These are phyloP conservation scores for Mamestra configurata DNA, from an alignment of 1,140 invertebrate genomes.

Conservation along the genomic window DNA sequence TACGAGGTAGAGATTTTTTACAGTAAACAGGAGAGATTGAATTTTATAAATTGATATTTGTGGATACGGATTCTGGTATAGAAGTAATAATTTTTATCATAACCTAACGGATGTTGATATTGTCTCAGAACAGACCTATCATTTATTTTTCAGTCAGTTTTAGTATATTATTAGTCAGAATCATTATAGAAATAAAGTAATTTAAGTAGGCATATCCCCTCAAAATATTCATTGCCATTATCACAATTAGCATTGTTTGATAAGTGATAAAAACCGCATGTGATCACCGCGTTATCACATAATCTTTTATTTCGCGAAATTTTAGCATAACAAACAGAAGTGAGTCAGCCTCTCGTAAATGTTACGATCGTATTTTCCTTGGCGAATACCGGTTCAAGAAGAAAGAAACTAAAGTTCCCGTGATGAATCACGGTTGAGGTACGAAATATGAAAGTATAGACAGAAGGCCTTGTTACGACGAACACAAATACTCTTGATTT, in stretches of 20 bases:
- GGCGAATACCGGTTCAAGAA: slow-evolving; percentile 31
- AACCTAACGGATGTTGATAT: neutral
- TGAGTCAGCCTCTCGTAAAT: slow-evolving; percentile 3
- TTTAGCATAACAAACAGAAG: neutral
- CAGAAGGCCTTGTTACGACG: neutral
- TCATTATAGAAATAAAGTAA: neutral
- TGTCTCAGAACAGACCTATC: neutral
- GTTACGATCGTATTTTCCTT: slow-evolving; percentile 25
- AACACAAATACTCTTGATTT: too few species aligned
- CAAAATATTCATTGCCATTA: neutral
- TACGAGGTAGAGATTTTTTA: neutral
- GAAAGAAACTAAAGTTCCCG: slow-evolving; percentile 16
- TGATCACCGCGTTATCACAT: neutral
- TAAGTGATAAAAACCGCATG: neutral
- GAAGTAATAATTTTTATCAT: neutral
- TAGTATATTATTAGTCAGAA: neutral
- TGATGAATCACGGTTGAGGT: slow-evolving; percentile 5
- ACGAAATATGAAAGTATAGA: neutral
- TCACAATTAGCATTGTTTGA: slow-evolving; percentile 26
- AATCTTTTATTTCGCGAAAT: slow-evolving; percentile 17
- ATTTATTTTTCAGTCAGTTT: neutral
- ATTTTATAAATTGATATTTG: neutral
- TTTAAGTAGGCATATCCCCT: neutral
- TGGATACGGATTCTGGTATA: neutral
- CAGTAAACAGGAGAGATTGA: neutral